Percentiles rank a stretch among this genome's conserved stretches.
Conservation (phyloP, 2,888 invertebrate species). For the Bedellia somnulentella region DNA sequence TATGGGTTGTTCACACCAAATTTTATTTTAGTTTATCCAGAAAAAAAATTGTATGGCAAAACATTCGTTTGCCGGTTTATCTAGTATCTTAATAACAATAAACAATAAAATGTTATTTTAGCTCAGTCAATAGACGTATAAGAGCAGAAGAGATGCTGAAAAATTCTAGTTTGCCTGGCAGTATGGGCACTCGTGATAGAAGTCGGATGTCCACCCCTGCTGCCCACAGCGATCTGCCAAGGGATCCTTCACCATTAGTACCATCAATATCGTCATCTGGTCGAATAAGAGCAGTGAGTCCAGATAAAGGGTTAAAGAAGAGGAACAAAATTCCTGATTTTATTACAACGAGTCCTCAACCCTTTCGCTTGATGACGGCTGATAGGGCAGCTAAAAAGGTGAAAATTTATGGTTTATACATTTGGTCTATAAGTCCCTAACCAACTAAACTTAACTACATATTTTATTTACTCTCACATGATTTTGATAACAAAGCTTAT, state of each 20-base stretch:
- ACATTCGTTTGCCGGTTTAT: no score
- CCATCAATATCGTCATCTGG: conserved; percentile 33
- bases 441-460: no score
- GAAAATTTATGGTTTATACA: no score
- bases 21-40: no score
- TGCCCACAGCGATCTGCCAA: conserved; percentile 48
- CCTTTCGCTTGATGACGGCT: conserved; percentile 55
- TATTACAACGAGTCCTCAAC: conserved; percentile 53
- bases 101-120: no score
- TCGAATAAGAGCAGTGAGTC: conserved; percentile 28
- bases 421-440: no score
- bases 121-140: conserved; percentile 67
- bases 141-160: conserved; percentile 71
- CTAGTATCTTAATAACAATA: no score
- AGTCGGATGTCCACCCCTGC: conserved; percentile 46
- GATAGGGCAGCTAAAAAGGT: conserved; percentile 47
- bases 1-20: no score
- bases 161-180: conserved; percentile 66
- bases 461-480: no score
- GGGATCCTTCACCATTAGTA: conserved; percentile 38
- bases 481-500: no score
- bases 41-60: no score
- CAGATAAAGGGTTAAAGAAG: conserved; percentile 28
- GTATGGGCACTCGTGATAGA: conserved; percentile 67
- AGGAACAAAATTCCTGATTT: conserved; percentile 46